Evolutionary conservation across 2,113 vertebrate species (phyloP), one percentile per base, ranked within the genome.

Genomic region (Plestiodon gilberti): DNA sequence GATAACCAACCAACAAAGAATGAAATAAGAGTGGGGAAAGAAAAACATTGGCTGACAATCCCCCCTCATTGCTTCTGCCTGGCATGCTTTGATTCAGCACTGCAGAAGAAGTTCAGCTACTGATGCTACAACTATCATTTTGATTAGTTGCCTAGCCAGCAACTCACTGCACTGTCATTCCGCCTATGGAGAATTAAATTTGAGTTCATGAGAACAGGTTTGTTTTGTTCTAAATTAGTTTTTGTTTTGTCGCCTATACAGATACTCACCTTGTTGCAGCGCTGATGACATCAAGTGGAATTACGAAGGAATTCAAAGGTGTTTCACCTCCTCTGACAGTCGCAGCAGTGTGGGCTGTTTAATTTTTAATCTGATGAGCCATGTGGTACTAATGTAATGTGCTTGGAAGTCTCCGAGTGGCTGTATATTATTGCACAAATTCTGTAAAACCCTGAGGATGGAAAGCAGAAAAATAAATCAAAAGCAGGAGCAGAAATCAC

Each of bases 311-410:
- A 93, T 91, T 94, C 92, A 95, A 93, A 95, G 80, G 23, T 64
- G 48, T 52, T 78, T 86, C 43, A 48, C 71, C 35, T 91, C 4
- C 82, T 71, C 70, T 93, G 92, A 94, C 90, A 92, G 74, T 88
- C 90, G 89, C 90, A 79, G 40, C 7, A 35, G 76, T 61, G 40
- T 28, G 43, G 80, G 78, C 71, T 1, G 0, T 82, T 94, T 91
- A 93, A 93, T 93, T 94, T 93, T 95, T 94, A 94, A 94, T 93
- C 86, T 87, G 84, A 88, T 89, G 87, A 91, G 33, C 25, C 81
- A 86, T 92, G 22, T 84, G 87, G 80, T 81, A 83, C 33, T 92
- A 90, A 92, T 79, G 20, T 18, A 87, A 59, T n/a, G 81, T 87
- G 6, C 5, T 33, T 86, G 77, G 89, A 35, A 87, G 82, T 17